A percentile compares a stretch with the other conserved stretches of the same genome.
phyloP scores from a whole-genome alignment of 2,797 vertebrate genomes.

The Salarias fasciatus region DNA sequence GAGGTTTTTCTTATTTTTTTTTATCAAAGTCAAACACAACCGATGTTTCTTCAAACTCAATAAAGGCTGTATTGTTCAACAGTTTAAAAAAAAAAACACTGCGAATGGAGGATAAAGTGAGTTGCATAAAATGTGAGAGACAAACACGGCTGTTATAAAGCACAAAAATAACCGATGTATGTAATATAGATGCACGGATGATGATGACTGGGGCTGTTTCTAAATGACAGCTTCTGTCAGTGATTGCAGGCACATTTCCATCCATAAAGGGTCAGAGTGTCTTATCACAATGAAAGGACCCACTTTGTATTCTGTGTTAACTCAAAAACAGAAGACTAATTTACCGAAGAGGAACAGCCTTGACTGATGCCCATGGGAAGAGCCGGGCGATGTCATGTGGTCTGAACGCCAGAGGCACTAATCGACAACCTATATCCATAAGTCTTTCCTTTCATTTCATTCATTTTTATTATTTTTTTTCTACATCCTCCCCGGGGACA shows the following conservation, averaged over 20 bases:
- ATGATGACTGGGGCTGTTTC: not conserved
- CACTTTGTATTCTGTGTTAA: too few species aligned
- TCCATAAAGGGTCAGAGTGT: not conserved
- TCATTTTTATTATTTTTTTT: constrained; percentile 1
- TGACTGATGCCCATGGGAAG: constrained; percentile 11
- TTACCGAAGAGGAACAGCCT: not conserved
- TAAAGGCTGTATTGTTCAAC: not conserved
- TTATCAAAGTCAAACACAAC: not conserved
- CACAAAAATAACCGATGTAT: too few species aligned
- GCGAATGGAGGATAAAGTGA: too few species aligned
- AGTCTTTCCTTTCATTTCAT: constrained; percentile 1
- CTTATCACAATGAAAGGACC: too few species aligned
- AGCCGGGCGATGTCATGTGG: constrained; percentile 26
- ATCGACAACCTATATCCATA: constrained; percentile 4
- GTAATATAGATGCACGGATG: too few species aligned
- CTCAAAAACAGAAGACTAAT: constrained; percentile 9
- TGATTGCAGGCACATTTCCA: not conserved
- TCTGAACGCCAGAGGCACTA: not conserved
- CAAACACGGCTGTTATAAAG: not conserved
- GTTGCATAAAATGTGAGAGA: not conserved
- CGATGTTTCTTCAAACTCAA: not conserved
- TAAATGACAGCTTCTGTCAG: not conserved
- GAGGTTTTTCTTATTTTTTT: too few species aligned
- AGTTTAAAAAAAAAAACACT: not conserved
- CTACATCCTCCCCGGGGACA: not conserved